These are phyloP conservation scores for Chloromyia formosa DNA, from an alignment of 2,888 invertebrate species.

Conservation along the genomic window DNA sequence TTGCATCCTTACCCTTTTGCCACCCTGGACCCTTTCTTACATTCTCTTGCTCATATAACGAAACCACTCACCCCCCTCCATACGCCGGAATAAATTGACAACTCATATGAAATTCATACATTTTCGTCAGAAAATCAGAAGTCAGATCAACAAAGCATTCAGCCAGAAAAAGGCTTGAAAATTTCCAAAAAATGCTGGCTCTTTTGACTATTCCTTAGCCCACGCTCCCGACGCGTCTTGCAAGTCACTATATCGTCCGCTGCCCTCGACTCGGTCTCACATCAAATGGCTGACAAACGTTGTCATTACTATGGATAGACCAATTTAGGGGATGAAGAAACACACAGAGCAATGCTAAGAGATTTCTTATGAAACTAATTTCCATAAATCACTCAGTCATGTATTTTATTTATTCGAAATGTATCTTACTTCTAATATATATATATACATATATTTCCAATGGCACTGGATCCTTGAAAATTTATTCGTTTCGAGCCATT, in stretches of 20 bases:
- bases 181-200: constrained; percentile 11
- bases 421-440: constrained; percentile 23
- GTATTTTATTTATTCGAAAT: constrained; percentile 44
- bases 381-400: constrained; percentile 46
- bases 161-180: constrained; percentile 24
- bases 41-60: background rate
- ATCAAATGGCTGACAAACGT: constrained; percentile 16
- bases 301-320: background rate
- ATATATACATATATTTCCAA: no score
- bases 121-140: constrained; percentile 13
- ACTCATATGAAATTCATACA: constrained; percentile 19
- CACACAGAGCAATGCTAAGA: constrained; percentile 9
- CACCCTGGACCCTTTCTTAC: no score
- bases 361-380: constrained; percentile 43
- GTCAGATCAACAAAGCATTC: constrained; percentile 5
- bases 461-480: constrained; percentile 15
- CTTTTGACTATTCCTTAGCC: no score
- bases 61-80: constrained; percentile 20
- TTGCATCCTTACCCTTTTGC: no score
- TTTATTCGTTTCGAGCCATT: background rate
- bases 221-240: no score
- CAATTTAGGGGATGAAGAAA: constrained; percentile 6
- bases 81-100: constrained; percentile 9
- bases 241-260: background rate
- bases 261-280: background rate